These are phyloP conservation scores for Eledone cirrhosa DNA, from an alignment of 2,888 invertebrate genomes.

Conservation along the genomic window DNA sequence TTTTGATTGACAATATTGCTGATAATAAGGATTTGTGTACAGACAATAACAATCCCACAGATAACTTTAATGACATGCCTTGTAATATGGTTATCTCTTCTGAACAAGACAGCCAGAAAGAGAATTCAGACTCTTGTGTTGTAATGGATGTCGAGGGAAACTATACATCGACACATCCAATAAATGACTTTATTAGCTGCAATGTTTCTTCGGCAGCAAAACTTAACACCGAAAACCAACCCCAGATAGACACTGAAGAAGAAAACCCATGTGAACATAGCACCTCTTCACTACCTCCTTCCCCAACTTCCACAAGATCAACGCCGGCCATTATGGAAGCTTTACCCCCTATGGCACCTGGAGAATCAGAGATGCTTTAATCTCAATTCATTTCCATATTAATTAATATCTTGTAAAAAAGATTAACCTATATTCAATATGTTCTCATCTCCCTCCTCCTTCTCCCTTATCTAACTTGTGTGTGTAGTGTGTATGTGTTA, in stretches of 20 bases:
- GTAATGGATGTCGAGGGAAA: conserved; percentile 11
- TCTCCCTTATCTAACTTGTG: no score
- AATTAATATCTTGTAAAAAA: not conserved
- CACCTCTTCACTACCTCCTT: conserved; percentile 1
- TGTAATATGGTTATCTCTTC: not conserved
- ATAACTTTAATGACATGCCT: not conserved
- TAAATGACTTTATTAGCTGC: not conserved
- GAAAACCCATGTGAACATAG: conserved; percentile 1
- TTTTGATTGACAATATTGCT: not conserved
- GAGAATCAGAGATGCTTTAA: conserved; percentile 5
- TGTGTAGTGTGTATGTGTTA: not conserved
- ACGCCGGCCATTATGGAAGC: not conserved
- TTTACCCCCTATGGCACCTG: conserved; percentile 16
- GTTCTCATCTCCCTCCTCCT: no score
- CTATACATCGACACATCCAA: conserved; percentile 20
- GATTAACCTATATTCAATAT: not conserved
- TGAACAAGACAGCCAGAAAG: not conserved
- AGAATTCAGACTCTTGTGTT: not conserved
- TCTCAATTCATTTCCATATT: no score
- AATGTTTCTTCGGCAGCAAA: not conserved
- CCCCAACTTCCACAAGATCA: not conserved
- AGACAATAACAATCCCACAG: not conserved
- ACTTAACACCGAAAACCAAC: not conserved
- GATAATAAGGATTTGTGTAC: not conserved
- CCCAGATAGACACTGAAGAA: conserved; percentile 14